Conservation (phyloP, 2,797 vertebrate genomes). For the Cetoscarus ocellatus region DNA sequence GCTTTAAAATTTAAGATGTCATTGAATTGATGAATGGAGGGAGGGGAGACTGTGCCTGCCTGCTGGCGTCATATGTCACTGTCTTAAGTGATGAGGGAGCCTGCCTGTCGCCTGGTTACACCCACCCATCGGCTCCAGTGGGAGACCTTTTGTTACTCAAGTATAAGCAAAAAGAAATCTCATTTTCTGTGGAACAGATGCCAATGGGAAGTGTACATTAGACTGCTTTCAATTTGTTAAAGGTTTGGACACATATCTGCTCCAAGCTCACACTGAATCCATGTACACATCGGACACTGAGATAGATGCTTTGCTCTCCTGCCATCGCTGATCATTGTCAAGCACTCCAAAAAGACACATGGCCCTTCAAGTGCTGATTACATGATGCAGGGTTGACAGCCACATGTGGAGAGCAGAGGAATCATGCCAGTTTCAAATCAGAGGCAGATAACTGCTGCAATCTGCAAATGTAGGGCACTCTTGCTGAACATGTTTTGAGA, state of each 20-base stretch:
- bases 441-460: background rate
- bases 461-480: background rate
- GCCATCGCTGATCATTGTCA: slow-evolving; percentile 22
- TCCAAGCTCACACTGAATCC: slow-evolving; percentile 12
- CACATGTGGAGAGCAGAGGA: background rate
- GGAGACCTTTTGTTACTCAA: slow-evolving; percentile 23
- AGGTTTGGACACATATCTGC: slow-evolving; percentile 37
- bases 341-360: slow-evolving; percentile 14
- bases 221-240: slow-evolving; percentile 19
- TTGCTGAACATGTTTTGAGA: background rate
- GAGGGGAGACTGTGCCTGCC: slow-evolving; percentile 69
- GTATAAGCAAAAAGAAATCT: slow-evolving; percentile 28
- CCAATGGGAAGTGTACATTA: slow-evolving; percentile 12
- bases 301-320: slow-evolving; percentile 21
- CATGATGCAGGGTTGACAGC: slow-evolving; percentile 10
- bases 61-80: slow-evolving; percentile 79
- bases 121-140: slow-evolving; percentile 17
- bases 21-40: slow-evolving; percentile 81
- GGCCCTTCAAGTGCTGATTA: slow-evolving; percentile 18
- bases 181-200: slow-evolving; percentile 10
- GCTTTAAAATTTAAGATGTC: slow-evolving; percentile 83
- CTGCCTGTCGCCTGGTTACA: slow-evolving; percentile 41
- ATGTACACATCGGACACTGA: slow-evolving; percentile 4
- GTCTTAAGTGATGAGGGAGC: slow-evolving; percentile 78
- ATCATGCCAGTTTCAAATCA: slow-evolving; percentile 1